Conservation (phyloP, 2,888 invertebrate species). For the Matsumyia berberina region DNA sequence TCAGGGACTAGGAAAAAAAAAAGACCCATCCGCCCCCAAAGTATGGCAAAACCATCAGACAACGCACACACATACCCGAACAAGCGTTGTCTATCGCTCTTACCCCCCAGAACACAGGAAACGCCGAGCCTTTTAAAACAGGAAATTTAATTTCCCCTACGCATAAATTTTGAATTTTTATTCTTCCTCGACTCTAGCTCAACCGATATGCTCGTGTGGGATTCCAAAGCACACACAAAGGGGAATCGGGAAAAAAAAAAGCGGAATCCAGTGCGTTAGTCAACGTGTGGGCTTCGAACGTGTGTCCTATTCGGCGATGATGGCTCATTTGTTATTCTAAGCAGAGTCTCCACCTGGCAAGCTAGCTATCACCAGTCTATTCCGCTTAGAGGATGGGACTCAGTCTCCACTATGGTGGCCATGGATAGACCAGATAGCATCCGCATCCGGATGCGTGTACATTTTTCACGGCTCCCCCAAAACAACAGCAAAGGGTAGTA, state of each 20-base stretch:
- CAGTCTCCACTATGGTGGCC: conserved; percentile 8
- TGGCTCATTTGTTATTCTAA: conserved; percentile 75
- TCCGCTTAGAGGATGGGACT: conserved; percentile 23
- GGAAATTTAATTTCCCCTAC: conserved; percentile 79
- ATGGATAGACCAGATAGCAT: conserved; percentile 50
- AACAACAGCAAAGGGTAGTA: conserved; percentile 42
- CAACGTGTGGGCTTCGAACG: conserved; percentile 21
- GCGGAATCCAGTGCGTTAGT: conserved; percentile 49
- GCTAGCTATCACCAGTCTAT: conserved; percentile 50
- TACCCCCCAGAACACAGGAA: conserved; percentile 40
- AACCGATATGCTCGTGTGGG: conserved; percentile 8
- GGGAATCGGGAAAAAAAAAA: conserved; percentile 35
- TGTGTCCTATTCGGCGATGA: conserved; percentile 52
- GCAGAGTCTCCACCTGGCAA: conserved; percentile 40
- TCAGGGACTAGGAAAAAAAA: conserved; percentile 8
- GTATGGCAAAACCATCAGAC: conserved; percentile 23
- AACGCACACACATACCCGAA: conserved; percentile 32
- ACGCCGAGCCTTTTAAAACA: conserved; percentile 74
- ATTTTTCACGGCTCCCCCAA: conserved; percentile 54
- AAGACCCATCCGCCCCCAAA: conserved; percentile 11
- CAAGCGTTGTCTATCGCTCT: conserved; percentile 9
- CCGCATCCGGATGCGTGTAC: conserved; percentile 69
- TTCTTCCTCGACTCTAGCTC: conserved; percentile 10
- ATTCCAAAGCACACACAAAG: conserved; percentile 5
- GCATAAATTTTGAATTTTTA: conserved; percentile 76